Evolutionary conservation across 2,888 invertebrate species (phyloP).

Genomic region (Agelastica alni): DNA sequence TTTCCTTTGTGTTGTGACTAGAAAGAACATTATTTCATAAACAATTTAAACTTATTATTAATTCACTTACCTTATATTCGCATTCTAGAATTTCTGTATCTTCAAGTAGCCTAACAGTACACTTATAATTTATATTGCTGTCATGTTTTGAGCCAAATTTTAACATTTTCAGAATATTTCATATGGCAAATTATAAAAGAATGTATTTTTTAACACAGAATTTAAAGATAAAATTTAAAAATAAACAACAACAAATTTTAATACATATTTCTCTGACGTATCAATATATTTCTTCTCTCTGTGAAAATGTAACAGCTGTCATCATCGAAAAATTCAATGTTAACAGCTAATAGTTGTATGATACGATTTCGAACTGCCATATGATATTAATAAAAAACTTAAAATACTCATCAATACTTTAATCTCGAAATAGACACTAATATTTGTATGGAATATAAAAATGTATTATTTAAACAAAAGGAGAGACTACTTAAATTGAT

Average conservation of each 20-base stretch:
- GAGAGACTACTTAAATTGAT: no score
- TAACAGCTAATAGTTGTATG: neutral
- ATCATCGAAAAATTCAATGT: neutral
- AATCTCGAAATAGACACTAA: no score
- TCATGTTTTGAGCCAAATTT: conserved; percentile 68
- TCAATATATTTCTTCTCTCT: conserved; percentile 1
- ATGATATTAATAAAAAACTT: no score
- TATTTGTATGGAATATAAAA: no score
- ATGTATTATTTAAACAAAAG: no score
- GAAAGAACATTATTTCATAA: conserved; percentile 46
- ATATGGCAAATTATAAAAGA: conserved; percentile 16
- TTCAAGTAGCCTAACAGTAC: conserved; percentile 86
- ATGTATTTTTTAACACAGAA: conserved; percentile 15
- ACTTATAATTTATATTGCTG: conserved; percentile 78
- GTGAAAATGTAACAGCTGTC: neutral
- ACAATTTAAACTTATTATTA: conserved; percentile 18
- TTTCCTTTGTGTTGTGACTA: conserved; percentile 89
- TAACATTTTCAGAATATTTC: conserved; percentile 46
- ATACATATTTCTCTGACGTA: conserved; percentile 13
- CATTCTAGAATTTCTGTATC: conserved; percentile 91
- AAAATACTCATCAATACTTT: no score
- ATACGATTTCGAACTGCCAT: no score
- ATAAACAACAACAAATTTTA: conserved; percentile 17
- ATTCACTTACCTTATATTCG: conserved; percentile 78
- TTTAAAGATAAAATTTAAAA: conserved; percentile 16